Conservation (phyloP, 2,797 vertebrate species). For the Sternarchorhynchus goeldii region DNA sequence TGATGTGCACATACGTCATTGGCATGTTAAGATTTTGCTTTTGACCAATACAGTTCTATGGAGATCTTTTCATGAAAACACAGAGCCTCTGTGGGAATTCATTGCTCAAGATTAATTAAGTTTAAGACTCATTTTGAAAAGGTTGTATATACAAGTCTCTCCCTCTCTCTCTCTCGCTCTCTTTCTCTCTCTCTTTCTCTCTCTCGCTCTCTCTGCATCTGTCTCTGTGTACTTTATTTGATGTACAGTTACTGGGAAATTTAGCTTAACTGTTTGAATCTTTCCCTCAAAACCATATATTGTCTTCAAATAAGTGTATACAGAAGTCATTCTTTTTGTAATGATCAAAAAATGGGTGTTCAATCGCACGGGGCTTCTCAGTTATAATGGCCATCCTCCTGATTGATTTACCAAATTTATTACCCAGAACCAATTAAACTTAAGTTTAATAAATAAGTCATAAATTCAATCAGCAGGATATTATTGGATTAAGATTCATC, state of each 20-base stretch:
- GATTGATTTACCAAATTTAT: conserved; percentile 77
- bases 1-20: neutral
- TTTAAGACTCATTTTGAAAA: no score
- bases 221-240: no score
- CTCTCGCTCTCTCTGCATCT: no score
- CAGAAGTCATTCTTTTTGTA: conserved; percentile 38
- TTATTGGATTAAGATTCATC: conserved; percentile 74
- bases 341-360: conserved; percentile 34
- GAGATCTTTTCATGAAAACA: neutral
- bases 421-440: conserved; percentile 78
- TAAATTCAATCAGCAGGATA: conserved; percentile 73
- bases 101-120: no score
- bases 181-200: no score
- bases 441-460: conserved; percentile 80
- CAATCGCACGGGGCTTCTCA: conserved; percentile 39
- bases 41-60: neutral
- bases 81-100: no score
- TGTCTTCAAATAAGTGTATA: conserved; percentile 14
- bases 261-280: neutral
- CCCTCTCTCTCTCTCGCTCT: no score
- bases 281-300: neutral
- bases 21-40: neutral
- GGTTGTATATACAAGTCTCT: no score
- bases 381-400: conserved; percentile 43
- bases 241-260: neutral